Base-by-base conservation (phyloP, 1,140 invertebrate species). In the Archivesica marissinica region DNA sequence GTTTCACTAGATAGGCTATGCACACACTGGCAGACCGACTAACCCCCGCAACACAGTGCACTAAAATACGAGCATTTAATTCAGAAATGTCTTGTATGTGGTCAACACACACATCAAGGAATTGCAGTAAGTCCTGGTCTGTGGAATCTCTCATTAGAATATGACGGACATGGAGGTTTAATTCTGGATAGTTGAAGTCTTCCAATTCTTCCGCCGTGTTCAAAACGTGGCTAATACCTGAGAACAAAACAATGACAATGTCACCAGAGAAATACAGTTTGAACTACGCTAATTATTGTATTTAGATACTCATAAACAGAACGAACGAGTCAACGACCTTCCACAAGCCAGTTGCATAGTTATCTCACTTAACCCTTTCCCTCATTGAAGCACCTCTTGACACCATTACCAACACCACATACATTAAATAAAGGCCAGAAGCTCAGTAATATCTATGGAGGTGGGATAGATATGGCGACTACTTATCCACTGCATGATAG, bases 31-130 rank as follows among this genome's bases (percentile, higher is more conserved):
- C 97, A 0, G 97, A 98, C 64, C 98, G 95, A 85, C 96, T 97
- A 0, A 98, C 96, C 0, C 98, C 98, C 1, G 98, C 97, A 0
- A 98, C 96, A 91, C 98, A 98, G 93, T 98, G 97, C 0, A 98
- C 96, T 81, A 98, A 92, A 0, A 96, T 96, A 82, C 95, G 95
- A 17, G 97, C 96, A 4, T 96, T 70, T 28, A 17, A 13, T 25
- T 56, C 39, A 68, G 38, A 25, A 28, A 88, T 84, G 0, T 56
- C 61, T 30, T 91, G 75, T 64, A 92, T 87, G 75, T 88, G 77
- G 66, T 92, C 89, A 20, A 88, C 88, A 77, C 88, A 95, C 59
- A 95, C 92, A 89, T 97, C 96, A 92, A 98, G 96, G 91, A 96
- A 96, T 15, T 94, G 91, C 2, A 94, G 91, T 74, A 98, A 94